Conservation (phyloP, 2,888 invertebrate genomes). For the Scaptomyza tumidula region DNA sequence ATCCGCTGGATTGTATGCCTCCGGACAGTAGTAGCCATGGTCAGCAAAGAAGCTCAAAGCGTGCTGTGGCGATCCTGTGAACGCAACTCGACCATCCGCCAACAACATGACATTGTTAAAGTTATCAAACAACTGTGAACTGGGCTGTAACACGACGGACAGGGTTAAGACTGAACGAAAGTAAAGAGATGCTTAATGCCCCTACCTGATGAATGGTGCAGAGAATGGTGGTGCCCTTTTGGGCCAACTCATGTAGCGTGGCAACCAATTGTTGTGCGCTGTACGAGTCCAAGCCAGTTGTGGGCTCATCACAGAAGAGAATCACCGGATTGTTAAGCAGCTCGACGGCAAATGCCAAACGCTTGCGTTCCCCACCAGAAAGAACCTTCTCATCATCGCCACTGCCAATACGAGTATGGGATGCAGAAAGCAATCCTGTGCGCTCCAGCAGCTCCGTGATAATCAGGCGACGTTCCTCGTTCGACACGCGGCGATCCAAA, state of each 20-base stretch:
- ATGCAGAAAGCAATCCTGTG: conserved; percentile 89
- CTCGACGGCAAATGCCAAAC: conserved; percentile 97
- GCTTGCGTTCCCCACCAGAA: conserved; percentile 97
- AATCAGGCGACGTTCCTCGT: conserved; percentile 87
- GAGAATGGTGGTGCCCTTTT: conserved; percentile 92
- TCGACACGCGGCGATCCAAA: conserved; percentile 89
- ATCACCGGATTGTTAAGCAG: conserved; percentile 94
- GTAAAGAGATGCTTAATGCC: not conserved
- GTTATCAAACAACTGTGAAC: conserved; percentile 92
- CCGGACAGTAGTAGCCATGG: conserved; percentile 91
- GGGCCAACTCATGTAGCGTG: conserved; percentile 89
- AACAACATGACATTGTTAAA: conserved; percentile 92
- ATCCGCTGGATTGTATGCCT: conserved; percentile 95
- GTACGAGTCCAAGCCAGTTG: conserved; percentile 96
- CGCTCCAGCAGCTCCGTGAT: conserved; percentile 90
- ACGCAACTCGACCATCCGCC: conserved; percentile 94
- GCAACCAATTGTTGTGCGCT: conserved; percentile 94
- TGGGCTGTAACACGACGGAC: conserved; percentile 87
- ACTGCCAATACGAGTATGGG: conserved; percentile 91
- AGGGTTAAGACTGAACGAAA: not conserved
- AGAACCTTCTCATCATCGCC: conserved; percentile 91
- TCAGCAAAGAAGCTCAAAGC: conserved; percentile 90
- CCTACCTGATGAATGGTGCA: conserved; percentile 93
- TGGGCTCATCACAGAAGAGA: conserved; percentile 98
- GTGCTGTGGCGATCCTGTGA: conserved; percentile 89